These are phyloP conservation scores for Eupithecia inturbata DNA, from an alignment of 2,888 invertebrate genomes.

Conservation along the genomic window DNA sequence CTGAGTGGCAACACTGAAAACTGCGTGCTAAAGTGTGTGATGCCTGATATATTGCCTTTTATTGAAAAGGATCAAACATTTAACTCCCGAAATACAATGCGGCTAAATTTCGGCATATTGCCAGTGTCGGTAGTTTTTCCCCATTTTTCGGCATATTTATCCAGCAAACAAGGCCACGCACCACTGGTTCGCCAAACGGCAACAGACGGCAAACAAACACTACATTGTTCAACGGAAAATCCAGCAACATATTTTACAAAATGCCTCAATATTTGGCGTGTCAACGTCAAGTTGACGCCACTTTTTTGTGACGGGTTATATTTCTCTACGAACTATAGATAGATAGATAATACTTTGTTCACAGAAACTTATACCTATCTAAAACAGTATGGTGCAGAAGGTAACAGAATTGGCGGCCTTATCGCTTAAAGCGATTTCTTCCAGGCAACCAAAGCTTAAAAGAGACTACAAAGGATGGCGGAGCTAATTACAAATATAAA, in stretches of 20 bases:
- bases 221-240: conserved; percentile 53
- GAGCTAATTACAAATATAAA: no score
- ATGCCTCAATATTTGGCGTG: conserved; percentile 53
- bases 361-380: no score
- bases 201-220: conserved; percentile 53
- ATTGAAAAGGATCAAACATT: not conserved
- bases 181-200: conserved; percentile 61
- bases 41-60: not conserved
- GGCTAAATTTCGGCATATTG: conserved; percentile 43
- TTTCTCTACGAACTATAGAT: not conserved
- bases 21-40: not conserved
- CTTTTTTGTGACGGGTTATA: conserved; percentile 37
- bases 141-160: conserved; percentile 67
- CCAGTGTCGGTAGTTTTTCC: conserved; percentile 53
- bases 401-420: no score
- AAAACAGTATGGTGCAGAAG: no score
- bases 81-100: conserved; percentile 38
- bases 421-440: no score
- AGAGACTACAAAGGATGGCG: no score
- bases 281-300: conserved; percentile 43
- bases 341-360: no score
- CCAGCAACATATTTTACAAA: conserved; percentile 55
- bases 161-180: conserved; percentile 67
- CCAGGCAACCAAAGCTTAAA: no score
- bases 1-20: not conserved